Evolutionary conservation across 2,113 vertebrate genomes (phyloP).

Genomic region (Fregetta grallaria): DNA sequence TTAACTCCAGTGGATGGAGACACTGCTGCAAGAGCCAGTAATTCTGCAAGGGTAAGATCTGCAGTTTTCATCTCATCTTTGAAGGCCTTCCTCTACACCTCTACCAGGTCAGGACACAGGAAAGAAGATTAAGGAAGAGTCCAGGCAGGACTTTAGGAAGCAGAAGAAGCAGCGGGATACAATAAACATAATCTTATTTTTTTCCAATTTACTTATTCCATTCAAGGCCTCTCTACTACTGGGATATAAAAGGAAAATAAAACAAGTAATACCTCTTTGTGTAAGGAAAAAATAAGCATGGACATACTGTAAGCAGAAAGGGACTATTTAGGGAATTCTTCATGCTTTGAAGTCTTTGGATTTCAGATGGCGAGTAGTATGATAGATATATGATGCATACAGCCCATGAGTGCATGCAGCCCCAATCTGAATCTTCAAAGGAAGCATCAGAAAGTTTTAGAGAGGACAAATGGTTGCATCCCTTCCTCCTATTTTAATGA

Average conservation of each 20-base stretch:
- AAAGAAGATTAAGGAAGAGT: not conserved
- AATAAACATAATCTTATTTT: not conserved
- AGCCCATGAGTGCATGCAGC: not conserved
- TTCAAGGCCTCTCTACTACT: not conserved
- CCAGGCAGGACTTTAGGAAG: not conserved
- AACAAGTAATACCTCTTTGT: not conserved
- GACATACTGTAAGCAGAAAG: not conserved
- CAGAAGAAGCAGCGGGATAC: not conserved
- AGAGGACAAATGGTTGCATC: not conserved
- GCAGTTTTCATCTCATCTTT: not conserved
- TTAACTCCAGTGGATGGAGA: not conserved
- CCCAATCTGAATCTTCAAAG: not conserved
- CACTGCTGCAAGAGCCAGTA: not conserved
- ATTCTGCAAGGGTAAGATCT: not conserved
- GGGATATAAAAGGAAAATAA: not conserved
- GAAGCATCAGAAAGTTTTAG: not conserved
- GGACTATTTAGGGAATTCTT: not conserved
- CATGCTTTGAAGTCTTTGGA: not conserved
- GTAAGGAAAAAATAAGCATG: not conserved
- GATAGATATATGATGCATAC: not conserved
- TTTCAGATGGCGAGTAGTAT: not conserved
- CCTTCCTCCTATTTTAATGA: not conserved
- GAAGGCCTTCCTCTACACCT: not conserved
- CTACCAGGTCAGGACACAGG: not conserved
- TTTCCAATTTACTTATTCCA: not conserved